phyloP scores from a whole-genome alignment of 2,113 vertebrate species.

The Chloropsis hardwickii region DNA sequence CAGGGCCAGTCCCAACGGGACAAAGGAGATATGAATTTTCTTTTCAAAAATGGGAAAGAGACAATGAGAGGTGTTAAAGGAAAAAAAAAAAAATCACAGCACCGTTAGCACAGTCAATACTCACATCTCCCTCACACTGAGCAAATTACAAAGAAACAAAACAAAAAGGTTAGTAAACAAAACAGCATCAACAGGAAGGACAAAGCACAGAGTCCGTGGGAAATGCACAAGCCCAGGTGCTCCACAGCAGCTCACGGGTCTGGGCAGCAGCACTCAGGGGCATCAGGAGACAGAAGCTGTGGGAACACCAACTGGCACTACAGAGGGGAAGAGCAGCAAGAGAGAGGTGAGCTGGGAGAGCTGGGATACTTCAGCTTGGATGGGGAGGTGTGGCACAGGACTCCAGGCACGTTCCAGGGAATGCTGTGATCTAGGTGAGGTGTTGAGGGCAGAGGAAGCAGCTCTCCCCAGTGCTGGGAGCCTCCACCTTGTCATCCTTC shows the following conservation, averaged over 20 bases:
- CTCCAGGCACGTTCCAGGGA: background rate
- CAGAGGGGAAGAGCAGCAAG: background rate
- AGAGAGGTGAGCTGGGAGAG: constrained; percentile 25
- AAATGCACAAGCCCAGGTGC: constrained; percentile 9
- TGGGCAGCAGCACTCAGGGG: background rate
- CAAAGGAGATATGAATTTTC: background rate
- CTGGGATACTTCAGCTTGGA: background rate
- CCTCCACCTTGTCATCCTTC: background rate
- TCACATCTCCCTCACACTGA: constrained; percentile 96
- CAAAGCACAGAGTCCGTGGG: background rate
- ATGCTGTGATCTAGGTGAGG: background rate
- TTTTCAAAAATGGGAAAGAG: constrained; percentile 27
- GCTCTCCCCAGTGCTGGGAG: background rate
- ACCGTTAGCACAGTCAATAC: constrained; percentile 79
- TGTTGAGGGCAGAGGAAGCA: background rate
- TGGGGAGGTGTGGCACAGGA: background rate
- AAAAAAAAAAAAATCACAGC: constrained; percentile 62
- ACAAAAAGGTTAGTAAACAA: constrained; percentile 71
- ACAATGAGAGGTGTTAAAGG: constrained; percentile 57
- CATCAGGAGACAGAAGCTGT: constrained; percentile 16
- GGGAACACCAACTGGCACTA: background rate
- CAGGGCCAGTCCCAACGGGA: background rate
- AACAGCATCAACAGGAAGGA: constrained; percentile 34
- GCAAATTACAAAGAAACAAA: constrained; percentile 79
- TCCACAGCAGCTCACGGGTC: background rate